Evolutionary conservation across 2,888 invertebrate species (phyloP).

Genomic region (Agonopterix arenella): DNA sequence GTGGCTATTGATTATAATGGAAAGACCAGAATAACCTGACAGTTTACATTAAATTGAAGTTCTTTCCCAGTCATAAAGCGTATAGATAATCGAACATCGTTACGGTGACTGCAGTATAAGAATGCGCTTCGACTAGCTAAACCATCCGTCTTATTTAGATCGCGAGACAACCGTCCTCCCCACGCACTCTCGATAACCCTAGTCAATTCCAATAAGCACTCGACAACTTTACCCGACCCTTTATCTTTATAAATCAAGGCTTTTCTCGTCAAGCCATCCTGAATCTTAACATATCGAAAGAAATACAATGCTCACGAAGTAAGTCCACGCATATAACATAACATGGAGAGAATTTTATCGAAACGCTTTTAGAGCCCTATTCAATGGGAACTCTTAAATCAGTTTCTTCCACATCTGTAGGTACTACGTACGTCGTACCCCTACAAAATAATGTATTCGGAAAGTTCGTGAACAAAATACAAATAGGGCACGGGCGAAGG

Average conservation of each 20-base stretch:
- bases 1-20: background rate
- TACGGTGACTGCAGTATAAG: no score
- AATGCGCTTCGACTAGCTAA: no score
- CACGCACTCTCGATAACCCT: background rate
- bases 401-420: constrained; percentile 58
- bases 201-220: constrained; percentile 1
- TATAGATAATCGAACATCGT: no score
- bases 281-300: constrained; percentile 2
- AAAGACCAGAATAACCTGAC: no score
- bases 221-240: background rate
- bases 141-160: constrained; percentile 3
- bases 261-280: constrained; percentile 1
- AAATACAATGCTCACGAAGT: constrained; percentile 17
- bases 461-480: constrained; percentile 70
- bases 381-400: constrained; percentile 62
- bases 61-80: no score
- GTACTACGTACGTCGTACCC: constrained; percentile 17
- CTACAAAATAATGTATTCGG: constrained; percentile 66
- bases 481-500: constrained; percentile 38
- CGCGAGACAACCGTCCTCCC: constrained; percentile 2
- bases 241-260: constrained; percentile 3
- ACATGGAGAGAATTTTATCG: constrained; percentile 31
- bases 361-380: constrained; percentile 44
- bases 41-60: no score
- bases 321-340: constrained; percentile 24